Evolutionary conservation across 2,113 vertebrate species (phyloP), one percentile per base, ranked within the genome.

Genomic region (Glaucidium brasilianum): DNA sequence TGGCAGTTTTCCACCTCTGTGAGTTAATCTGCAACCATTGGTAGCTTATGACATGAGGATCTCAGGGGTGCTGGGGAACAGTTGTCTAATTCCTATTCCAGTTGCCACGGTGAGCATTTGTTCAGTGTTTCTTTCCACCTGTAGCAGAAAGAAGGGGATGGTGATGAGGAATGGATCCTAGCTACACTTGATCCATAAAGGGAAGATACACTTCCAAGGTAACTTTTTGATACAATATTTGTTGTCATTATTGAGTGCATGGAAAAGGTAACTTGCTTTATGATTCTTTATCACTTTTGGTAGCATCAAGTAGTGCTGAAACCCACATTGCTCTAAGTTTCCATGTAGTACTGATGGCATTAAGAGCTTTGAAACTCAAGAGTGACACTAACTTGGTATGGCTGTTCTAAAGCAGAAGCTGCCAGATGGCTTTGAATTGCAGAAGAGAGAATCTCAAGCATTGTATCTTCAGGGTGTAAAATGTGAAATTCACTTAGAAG

Each of bases 131-230:
- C 45, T 37, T 78, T 12, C 52, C 12, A 12, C 0, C 16, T 5
- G 27, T 1, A 37, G 59, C 45, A 21, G 35, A 39, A 67, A 66
- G 63, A 53, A 21, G 25, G 45, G 50, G 7, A 20, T 20, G 11
- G 5, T 0, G 10, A 74, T 41, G 27, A 67, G 14, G 49, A 53
- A 25, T 0, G 22, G 55, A 26, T 30, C 37, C 0, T 26, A 35
- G 29, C 79, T 75, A 30, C 41, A 2, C 27, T 6, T 2, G 8
- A 27, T 13, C 60, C 30, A 3, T n/a, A 16, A 18, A 5, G 41
- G 50, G 27, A 16, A 1, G 20, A 45, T 17, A 43, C 5, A 0
- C 11, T 59, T 21, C 32, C 0, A 0, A 29, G 30, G 68, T n/a
- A 87, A 34, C 37, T 9, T 12, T 63, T 39, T 13, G 18, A n/a